Base-by-base conservation (phyloP, 64 coral and sea anemone genomes). In the Pachyseris speciosa region DNA sequence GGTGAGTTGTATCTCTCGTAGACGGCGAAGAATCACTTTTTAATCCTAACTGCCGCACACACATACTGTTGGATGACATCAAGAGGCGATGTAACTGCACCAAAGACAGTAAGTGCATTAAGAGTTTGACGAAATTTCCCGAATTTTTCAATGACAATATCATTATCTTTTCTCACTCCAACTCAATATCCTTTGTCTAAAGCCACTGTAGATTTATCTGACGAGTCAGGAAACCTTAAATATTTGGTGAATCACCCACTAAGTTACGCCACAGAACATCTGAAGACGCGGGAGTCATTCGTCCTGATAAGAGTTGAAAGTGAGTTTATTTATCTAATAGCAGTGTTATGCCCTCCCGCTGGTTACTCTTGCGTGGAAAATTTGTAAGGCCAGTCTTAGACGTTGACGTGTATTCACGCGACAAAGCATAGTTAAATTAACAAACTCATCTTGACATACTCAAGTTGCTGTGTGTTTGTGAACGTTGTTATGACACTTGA, bases 201-300 rank as follows among this genome's bases (percentile, higher is more conserved):
- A 99, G 97, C 87, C 5, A 80, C 86, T 11, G 90, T 99, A 10
- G 97, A 99, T 66, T 83, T 99, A 69, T 93, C 90, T 13, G 97
- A 99, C 50, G 97, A 99, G 83, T 66, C 84, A 64, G 97, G 97
- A 47, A 99, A 99, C 40, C 72, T 99, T 5, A 99, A 99, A 71
- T 93, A 81, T 42, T 57, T 99, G 2, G 69, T 58, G 10, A 86
- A 95, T 16, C 97, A 86, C 37, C 90, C 93, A 10, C 17, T 72
- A 31, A 89, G 74, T 10, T 99, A 95, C 74, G 97, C 97, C 16
- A 80, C 97, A 3, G 90, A 87, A 8, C 86, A 90, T 47, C 65
- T 99, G 22, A 99, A 95, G 61, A 90, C 92, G 32, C 61, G 97
- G 17, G 97, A 99, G 71, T 99, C 97, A 5, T 93, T 99, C 30